These are phyloP conservation scores for Tetragonula clypearis DNA, from an alignment of 1,140 invertebrate genomes.

Conservation along the genomic window DNA sequence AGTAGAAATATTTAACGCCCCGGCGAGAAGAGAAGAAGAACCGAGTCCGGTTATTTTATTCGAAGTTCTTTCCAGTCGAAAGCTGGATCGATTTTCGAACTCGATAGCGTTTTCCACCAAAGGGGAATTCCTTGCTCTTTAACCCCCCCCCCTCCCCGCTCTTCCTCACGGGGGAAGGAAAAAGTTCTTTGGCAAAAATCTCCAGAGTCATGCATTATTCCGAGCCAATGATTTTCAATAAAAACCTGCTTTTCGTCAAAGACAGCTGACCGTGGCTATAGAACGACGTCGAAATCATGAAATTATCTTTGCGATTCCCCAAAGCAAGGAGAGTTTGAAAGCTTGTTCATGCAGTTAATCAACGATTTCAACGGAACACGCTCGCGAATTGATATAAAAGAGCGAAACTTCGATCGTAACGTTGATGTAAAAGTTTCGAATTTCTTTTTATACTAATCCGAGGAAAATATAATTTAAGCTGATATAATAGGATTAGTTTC, in stretches of 20 bases:
- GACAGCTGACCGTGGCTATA: neutral
- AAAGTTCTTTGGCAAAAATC: conserved; percentile 8
- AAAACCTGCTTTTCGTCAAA: conserved; percentile 32
- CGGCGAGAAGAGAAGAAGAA: neutral
- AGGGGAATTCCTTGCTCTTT: neutral
- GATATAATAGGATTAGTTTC: too few relatives aligned
- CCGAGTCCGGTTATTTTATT: neutral
- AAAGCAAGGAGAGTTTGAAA: neutral
- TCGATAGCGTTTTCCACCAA: neutral
- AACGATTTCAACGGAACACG: neutral
- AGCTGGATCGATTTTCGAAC: conserved; percentile 10
- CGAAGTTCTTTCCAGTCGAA: neutral
- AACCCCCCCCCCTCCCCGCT: neutral
- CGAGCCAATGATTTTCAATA: conserved; percentile 24
- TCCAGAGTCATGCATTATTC: conserved; percentile 33
- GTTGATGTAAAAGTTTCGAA: too few relatives aligned
- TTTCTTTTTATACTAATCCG: too few relatives aligned
- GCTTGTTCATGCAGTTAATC: neutral
- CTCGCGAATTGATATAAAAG: neutral
- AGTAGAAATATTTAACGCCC: neutral
- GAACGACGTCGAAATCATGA: conserved; percentile 3
- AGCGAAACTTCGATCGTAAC: too few relatives aligned
- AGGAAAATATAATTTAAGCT: too few relatives aligned
- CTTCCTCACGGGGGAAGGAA: neutral
- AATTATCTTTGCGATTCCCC: neutral